These are phyloP conservation scores for Mythimna lalbum DNA, from an alignment of 2,888 invertebrate species.

Conservation along the genomic window DNA sequence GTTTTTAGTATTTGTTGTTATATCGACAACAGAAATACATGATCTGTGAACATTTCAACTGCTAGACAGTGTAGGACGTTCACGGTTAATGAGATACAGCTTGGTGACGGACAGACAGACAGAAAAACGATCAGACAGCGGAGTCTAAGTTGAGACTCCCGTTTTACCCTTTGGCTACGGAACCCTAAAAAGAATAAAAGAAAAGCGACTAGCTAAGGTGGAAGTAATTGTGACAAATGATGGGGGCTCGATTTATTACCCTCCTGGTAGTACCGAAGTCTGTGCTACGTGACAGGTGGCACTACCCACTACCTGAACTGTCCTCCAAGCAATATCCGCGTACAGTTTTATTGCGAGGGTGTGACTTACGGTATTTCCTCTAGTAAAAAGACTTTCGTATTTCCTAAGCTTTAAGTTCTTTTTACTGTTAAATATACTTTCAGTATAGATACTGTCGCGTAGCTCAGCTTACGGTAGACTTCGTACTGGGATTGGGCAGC, in stretches of 20 bases:
- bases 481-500: too few species aligned
- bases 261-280: not conserved
- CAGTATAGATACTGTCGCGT: not conserved
- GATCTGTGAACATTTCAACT: too few species aligned
- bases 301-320: constrained; percentile 28
- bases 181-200: not conserved
- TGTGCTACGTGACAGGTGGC: constrained; percentile 33
- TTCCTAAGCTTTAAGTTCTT: not conserved
- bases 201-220: constrained; percentile 4
- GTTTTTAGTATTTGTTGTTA: too few species aligned
- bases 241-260: constrained; percentile 31
- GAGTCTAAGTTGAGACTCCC: too few species aligned
- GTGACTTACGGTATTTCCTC: constrained; percentile 32
- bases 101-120: too few species aligned
- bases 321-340: constrained; percentile 23
- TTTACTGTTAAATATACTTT: not conserved
- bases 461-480: too few species aligned
- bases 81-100: too few species aligned
- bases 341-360: constrained; percentile 42
- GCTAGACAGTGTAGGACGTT: too few species aligned
- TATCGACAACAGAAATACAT: too few species aligned
- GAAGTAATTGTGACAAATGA: constrained; percentile 50
- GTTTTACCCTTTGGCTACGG: too few species aligned
- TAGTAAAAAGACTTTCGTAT: constrained; percentile 14
- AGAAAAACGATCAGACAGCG: too few species aligned